Evolutionary conservation across 53 echinoderm and acorn worm species (phyloP), one percentile per base, ranked within the genome.

Genomic region (Stichopus horrens): DNA sequence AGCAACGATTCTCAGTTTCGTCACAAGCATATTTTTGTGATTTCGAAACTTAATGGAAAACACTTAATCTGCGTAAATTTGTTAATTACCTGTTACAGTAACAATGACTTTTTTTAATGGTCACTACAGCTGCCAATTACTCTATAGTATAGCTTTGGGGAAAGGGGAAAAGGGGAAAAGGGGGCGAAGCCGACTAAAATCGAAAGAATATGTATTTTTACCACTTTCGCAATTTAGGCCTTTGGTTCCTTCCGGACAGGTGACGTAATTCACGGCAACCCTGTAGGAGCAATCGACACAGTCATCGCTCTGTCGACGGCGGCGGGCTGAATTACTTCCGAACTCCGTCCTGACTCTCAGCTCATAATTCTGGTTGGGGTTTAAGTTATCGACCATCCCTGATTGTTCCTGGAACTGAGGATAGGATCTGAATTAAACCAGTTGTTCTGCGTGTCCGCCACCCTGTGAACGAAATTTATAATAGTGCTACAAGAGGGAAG

Each of bases 171-270:
- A 37, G n/a, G n/a, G n/a, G n/a, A 37, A 37, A 37, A 2, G 37
- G 2, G 37, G 37, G 37, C 37, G 37, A 37, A 37, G 37, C 37
- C 37, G 37, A 37, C 37, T 37, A 37, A 37, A 37, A 37, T 37
- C 37, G 2, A 37, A 37, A 2, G 0, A 0, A 37, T 2, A 37
- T 37, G n/a, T n/a, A n/a, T n/a, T n/a, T n/a, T n/a, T n/a, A 89
- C 89, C 86, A 63, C 74, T 55, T 89, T 92, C 86, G 20, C 92
- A 92, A 74, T 92, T 92, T 8, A 92, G 86, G 13, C 92, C 92
- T 59, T 89, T 78, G 53, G 53, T 78, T n/a, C 89, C 92, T 20
- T 92, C 89, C 21, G 71, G 23, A 55, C 92, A 92, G 8, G 89
- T 92, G 0, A 76, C 52, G 67, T 92, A 92, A 5, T 57, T 76